Evolutionary conservation across 2,113 vertebrate genomes (phyloP), one percentile per base, ranked within the genome.

Genomic region (Heterocephalus glaber): DNA sequence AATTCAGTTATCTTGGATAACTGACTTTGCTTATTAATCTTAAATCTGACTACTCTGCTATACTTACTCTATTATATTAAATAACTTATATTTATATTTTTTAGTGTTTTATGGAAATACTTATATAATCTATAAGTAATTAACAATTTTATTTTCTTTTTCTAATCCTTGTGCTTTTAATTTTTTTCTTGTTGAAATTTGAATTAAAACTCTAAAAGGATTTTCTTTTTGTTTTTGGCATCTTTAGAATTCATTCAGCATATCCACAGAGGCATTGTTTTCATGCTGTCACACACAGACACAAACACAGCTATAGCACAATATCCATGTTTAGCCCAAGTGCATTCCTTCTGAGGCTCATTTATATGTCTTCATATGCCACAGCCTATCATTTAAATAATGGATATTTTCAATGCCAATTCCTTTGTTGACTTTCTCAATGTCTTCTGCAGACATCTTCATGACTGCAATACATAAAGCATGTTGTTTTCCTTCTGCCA

Each of bases 301-400:
- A 98, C 98, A 98, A 98, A 98, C 98, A 98, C 54, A 98, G 98
- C 97, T 98, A 98, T 92, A 98, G 95, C 97, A n/a, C n/a, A n/a
- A n/a, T n/a, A n/a, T n/a, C n/a, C n/a, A n/a, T n/a, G n/a, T n/a
- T n/a, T n/a, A n/a, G n/a, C n/a, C n/a, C n/a, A n/a, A n/a, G n/a
- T n/a, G n/a, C n/a, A n/a, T n/a, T n/a, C n/a, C n/a, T n/a, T 97
- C 94, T 94, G 95, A 97, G 95, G 92, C 86, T 99, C 98, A 99
- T 98, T 99, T 99, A 96, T 99, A 99, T 0, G 99, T 99, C 99
- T 99, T 99, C 99, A 99, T 99, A 98, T 99, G 99, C 99, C 99
- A 99, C 98, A 99, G 97, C 77, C 99, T 99, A 86, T 99, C 99
- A 74, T 99, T 99, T 98, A 99, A 99, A 98, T 99, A 99, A 97